Base-by-base conservation (phyloP, 2,888 invertebrate genomes). In the Rhopalosiphum nymphaeae region DNA sequence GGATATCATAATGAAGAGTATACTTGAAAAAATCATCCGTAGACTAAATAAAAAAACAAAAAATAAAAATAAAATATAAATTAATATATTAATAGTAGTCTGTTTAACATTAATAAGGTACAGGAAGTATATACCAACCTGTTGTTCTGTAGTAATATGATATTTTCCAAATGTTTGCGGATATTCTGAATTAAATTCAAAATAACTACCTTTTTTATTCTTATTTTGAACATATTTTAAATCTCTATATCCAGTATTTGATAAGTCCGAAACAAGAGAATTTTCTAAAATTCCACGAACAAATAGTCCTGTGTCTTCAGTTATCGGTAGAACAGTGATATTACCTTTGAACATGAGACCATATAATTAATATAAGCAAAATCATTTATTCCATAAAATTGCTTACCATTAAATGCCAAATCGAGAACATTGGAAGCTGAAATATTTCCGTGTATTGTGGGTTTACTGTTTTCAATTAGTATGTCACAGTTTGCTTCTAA, bases 351-450 rank as follows among this genome's bases (percentile, higher is more conserved):
- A 89, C 21, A 53, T 29, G 26, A 87, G 42, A 92, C 29, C 16
- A 42, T 49, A 67, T 44, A 49, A 49, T 92, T 86, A 86, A 46
- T 86, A n/a, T 7, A 46, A 57, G 3, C 10, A 46, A 16, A 91
- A 61, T 2, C 57, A 61, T 46, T 86, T 57, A 36, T 86, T 25
- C 25, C 26, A 67, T 42, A 5, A 42, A 56, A 56, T 25, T 78
- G 29, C 92, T 93, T 26, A 93, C 92, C 92, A 29, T 93, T 89
- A 21, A 89, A 56, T 53, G 44, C 7, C 7, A 16, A 44, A 44
- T 94, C 86, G 3, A 87, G 11, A 10, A 94, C 0, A 67, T 91
- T 42, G 4, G 42, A 29, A 21, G 49, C 21, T 25, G 16, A 53
- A 21, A 91, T 42, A 44, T 67, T 61, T 42, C 86, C 94, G 10